phyloP scores from a whole-genome alignment of 2,113 vertebrate species.

The Aegotheles bennettii region DNA sequence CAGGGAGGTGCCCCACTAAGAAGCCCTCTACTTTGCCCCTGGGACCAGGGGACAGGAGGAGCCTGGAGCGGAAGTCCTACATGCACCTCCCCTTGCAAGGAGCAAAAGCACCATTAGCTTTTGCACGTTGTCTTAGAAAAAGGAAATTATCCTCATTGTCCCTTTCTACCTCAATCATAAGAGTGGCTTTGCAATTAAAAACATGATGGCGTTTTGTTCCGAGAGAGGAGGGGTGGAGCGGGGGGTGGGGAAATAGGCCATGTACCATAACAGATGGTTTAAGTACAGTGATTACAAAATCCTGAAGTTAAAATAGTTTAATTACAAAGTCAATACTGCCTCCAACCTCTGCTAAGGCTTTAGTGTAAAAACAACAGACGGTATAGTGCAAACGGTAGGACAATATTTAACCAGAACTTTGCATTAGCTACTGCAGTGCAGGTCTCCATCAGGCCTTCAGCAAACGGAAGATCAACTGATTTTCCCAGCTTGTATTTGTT shows the following conservation, averaged over 20 bases:
- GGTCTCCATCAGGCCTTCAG: slow-evolving; percentile 72
- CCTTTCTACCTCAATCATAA: not conserved
- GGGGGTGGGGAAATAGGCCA: slow-evolving; percentile 45
- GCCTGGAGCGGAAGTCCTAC: not conserved
- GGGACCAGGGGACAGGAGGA: not conserved
- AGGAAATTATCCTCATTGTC: not conserved
- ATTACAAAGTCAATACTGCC: slow-evolving; percentile 99
- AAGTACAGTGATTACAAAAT: slow-evolving; percentile 97
- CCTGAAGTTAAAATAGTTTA: slow-evolving; percentile 98
- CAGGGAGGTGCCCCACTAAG: not conserved
- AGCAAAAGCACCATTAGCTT: fast-evolving
- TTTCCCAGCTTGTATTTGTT: slow-evolving; percentile 65
- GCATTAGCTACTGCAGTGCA: slow-evolving; percentile 80
- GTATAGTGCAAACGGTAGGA: slow-evolving; percentile 89
- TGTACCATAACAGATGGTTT: slow-evolving; percentile 92
- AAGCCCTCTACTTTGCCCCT: not conserved
- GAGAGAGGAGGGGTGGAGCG: slow-evolving; percentile 5
- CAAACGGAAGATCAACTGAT: slow-evolving; percentile 74
- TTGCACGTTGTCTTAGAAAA: not conserved
- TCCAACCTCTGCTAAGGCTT: slow-evolving; percentile 88
- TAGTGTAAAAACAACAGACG: slow-evolving; percentile 99
- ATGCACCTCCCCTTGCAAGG: fast-evolving
- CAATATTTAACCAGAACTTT: slow-evolving; percentile 99
- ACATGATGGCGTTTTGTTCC: not conserved
- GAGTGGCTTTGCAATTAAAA: slow-evolving; percentile 4